Percentiles rank a stretch among this genome's conserved stretches.
These are phyloP conservation scores for Limnephilus auricula DNA, from an alignment of 2,888 invertebrate species.

Conservation along the genomic window DNA sequence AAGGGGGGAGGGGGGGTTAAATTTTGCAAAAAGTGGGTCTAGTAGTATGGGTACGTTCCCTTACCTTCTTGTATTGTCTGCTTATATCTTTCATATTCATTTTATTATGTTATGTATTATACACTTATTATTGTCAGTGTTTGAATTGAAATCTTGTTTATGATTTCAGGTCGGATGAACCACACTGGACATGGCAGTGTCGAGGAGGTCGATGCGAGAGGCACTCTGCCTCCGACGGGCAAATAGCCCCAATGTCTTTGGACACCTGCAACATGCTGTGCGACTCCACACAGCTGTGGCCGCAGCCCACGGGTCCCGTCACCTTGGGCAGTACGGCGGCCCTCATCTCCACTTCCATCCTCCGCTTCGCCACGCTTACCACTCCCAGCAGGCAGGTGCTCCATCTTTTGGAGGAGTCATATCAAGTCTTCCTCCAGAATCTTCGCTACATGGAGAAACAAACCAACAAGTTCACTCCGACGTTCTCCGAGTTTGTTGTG, in stretches of 20 bases:
- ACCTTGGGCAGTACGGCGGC: conserved; percentile 82
- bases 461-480: conserved; percentile 71
- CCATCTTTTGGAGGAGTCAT: conserved; percentile 75
- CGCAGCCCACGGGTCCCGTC: conserved; percentile 86
- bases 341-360: conserved; percentile 77
- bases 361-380: conserved; percentile 74
- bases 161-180: conserved; percentile 74
- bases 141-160: neutral
- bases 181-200: conserved; percentile 89
- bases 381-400: conserved; percentile 72
- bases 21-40: no score
- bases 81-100: no score
- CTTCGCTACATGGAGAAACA: conserved; percentile 74
- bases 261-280: conserved; percentile 89
- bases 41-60: no score
- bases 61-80: no score
- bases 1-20: no score
- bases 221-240: conserved; percentile 72
- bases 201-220: conserved; percentile 84
- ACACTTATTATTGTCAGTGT: neutral
- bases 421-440: conserved; percentile 76
- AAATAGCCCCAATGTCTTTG: conserved; percentile 77
- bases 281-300: conserved; percentile 87
- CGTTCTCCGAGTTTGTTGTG: conserved; percentile 72
- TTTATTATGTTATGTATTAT: no score